phyloP scores from a whole-genome alignment of 2,113 vertebrate species.

The Oncorhynchus keta region DNA sequence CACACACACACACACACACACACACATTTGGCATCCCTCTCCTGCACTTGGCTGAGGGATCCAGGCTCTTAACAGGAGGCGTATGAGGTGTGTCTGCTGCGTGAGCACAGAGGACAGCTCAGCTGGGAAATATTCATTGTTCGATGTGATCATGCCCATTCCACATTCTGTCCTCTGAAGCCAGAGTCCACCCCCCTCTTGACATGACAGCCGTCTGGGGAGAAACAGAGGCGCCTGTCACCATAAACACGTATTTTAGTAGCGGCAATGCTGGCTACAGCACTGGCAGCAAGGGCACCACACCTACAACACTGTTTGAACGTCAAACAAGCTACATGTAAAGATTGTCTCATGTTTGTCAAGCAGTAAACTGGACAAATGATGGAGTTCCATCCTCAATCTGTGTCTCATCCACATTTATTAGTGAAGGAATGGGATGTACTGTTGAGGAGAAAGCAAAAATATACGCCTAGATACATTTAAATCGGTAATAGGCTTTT shows the following conservation, averaged over 20 bases:
- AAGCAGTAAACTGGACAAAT: constrained; percentile 20
- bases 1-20: neutral
- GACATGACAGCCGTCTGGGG: neutral
- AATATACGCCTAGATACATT: neutral
- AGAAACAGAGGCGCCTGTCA: constrained; percentile 14
- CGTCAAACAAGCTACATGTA: constrained; percentile 24
- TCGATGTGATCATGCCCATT: constrained; percentile 4
- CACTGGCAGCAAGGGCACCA: neutral
- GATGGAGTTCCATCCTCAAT: neutral
- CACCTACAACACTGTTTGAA: constrained; percentile 20
- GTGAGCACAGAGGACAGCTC: neutral
- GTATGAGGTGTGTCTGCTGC: neutral
- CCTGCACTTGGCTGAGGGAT: neutral
- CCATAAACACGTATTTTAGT: constrained; percentile 13
- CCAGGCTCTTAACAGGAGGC: neutral
- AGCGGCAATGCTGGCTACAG: neutral
- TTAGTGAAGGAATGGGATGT: neutral
- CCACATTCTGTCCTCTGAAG: neutral
- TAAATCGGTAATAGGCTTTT: neutral
- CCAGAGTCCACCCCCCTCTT: neutral
- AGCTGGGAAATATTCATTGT: constrained; percentile 29
- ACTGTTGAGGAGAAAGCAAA: neutral
- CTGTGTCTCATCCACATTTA: neutral
- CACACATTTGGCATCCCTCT: neutral
- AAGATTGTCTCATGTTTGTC: constrained; percentile 21